Base-by-base conservation (phyloP, 2,113 vertebrate genomes). In the Crotalus horridus region DNA sequence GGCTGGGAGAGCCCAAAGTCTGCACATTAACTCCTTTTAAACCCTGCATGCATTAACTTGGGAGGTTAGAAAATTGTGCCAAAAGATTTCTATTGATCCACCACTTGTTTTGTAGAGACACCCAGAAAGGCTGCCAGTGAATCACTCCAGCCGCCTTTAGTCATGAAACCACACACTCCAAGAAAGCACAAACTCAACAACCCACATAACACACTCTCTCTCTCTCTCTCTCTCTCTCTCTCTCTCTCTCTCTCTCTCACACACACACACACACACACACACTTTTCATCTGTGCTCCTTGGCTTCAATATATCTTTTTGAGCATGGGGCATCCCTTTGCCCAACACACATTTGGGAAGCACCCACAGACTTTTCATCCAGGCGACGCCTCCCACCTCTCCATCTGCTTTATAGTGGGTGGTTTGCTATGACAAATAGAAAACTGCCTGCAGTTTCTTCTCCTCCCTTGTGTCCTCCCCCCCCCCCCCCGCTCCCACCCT, bases 51-150 rank as follows among this genome's bases (percentile, higher is more conserved):
- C 95, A n/a, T 95, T 97, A 95, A 93, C 96, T 96, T 95, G 96
- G 96, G 96, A 96, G 96, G 96, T 94, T 96, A 95, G 81, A 92
- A 95, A 95, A 94, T 94, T 85, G 59, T 94, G 96, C 96, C 96
- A 96, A 96, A 94, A 95, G 93, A 90, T 94, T 91, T 94, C 95
- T 95, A 95, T 96, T 97, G 96, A 97, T 96, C 96, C 97, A 95
- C 95, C 96, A 96, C 96, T 96, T 96, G 96, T 97, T 97, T 97
- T 95, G 96, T 96, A 96, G 95, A 95, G 94, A 95, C 95, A 95
- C 95, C 96, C 94, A 93, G 81, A 94, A 95, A 95, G 81, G 96
- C 95, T 95, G 96, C 95, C 95, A 59, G 95, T 96, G 96, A 97
- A 97, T 97, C 96, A 97, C 96, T 92, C 93, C 93, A 95, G 93